phyloP scores from a whole-genome alignment of 1,140 invertebrate genomes.

The Dinothrombium tinctorium region DNA sequence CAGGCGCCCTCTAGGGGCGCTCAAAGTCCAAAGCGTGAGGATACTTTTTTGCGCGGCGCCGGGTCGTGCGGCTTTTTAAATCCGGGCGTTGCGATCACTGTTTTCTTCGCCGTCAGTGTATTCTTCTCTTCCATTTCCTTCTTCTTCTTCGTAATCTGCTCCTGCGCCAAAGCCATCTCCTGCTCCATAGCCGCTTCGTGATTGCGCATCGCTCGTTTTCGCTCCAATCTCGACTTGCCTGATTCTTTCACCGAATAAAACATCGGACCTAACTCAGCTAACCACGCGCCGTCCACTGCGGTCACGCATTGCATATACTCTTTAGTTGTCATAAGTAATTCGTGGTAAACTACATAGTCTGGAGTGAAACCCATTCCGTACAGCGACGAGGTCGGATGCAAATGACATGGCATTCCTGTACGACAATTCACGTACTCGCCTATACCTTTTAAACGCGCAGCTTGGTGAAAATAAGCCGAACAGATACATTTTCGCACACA shows the following conservation, averaged over 20 bases:
- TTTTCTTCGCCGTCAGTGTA: no score
- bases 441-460: slow-evolving; percentile 35
- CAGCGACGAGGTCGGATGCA: slow-evolving; percentile 92
- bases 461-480: slow-evolving; percentile 94
- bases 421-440: slow-evolving; percentile 96
- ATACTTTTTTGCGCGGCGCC: no score
- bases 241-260: slow-evolving; percentile 64
- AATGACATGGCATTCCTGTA: slow-evolving; percentile 95
- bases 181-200: slow-evolving; percentile 80
- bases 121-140: slow-evolving; percentile 40
- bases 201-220: slow-evolving; percentile 43
- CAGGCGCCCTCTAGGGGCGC: no score
- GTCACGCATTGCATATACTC: slow-evolving; percentile 99
- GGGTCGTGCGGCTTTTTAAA: no score
- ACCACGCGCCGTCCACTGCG: slow-evolving; percentile 89
- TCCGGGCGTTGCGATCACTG: no score
- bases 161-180: slow-evolving; percentile 75
- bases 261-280: slow-evolving; percentile 96
- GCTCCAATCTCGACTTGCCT: slow-evolving; percentile 40
- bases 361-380: slow-evolving; percentile 94
- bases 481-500: slow-evolving; percentile 86
- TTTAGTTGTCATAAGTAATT: slow-evolving; percentile 84
- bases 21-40: no score
- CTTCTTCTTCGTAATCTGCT: slow-evolving; percentile 47
- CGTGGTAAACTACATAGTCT: slow-evolving; percentile 95